Conservation (phyloP, 2,888 invertebrate species). For the Parnassius smintheus region DNA sequence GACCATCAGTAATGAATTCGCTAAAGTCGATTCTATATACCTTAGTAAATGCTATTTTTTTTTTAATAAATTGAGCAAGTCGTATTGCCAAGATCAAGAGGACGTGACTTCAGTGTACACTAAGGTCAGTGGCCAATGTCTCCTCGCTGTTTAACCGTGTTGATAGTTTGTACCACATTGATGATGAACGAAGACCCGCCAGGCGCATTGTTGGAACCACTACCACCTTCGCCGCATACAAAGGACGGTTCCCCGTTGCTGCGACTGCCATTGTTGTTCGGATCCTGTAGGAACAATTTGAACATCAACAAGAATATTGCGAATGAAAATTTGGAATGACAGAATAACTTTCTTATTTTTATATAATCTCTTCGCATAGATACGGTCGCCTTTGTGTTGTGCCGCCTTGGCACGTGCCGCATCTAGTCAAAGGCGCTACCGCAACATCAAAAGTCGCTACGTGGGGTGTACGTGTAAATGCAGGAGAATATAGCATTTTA, state of each 20-base stretch:
- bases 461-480: no score
- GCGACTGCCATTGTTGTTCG: constrained; percentile 41
- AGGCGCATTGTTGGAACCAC: constrained; percentile 18
- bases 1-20: not conserved
- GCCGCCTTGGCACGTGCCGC: no score
- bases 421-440: no score
- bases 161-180: constrained; percentile 42
- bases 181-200: constrained; percentile 38
- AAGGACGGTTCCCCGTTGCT: constrained; percentile 25
- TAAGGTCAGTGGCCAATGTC: constrained; percentile 31
- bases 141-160: constrained; percentile 39
- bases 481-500: no score
- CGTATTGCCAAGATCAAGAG: constrained; percentile 1
- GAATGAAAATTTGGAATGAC: no score
- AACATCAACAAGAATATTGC: not conserved
- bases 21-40: constrained; percentile 5
- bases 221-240: constrained; percentile 19
- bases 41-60: constrained; percentile 6
- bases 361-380: no score
- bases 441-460: no score
- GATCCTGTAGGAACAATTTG: constrained; percentile 39
- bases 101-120: not conserved
- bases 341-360: no score
- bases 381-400: no score
- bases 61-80: constrained; percentile 36